phyloP scores from a whole-genome alignment of 2,888 invertebrate genomes.

The Lysandra bellargus region DNA sequence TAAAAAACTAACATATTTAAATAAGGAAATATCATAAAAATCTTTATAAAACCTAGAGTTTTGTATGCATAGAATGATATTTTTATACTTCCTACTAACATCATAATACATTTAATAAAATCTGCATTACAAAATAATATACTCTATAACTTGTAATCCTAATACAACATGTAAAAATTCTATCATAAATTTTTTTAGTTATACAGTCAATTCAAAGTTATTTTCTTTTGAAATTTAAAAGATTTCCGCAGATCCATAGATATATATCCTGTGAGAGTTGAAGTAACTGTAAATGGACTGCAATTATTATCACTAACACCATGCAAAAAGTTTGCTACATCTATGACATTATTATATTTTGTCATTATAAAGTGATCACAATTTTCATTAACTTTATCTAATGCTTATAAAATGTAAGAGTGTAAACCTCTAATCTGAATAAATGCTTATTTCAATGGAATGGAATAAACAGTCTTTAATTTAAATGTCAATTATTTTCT shows the following conservation, averaged over 20 bases:
- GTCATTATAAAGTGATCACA: background rate
- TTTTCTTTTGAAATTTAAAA: background rate
- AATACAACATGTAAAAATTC: background rate
- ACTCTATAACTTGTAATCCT: background rate
- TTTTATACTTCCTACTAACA: background rate
- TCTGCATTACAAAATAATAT: background rate
- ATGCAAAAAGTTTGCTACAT: background rate
- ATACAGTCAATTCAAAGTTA: background rate
- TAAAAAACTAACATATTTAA: background rate
- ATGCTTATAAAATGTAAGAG: background rate
- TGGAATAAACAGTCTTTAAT: slow-evolving; percentile 12
- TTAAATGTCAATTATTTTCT: background rate
- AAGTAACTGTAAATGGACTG: background rate
- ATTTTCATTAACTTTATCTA: background rate
- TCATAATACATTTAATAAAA: background rate
- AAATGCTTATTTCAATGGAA: slow-evolving; percentile 19
- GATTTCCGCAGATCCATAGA: too few relatives aligned
- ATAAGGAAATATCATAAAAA: background rate
- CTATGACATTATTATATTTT: background rate
- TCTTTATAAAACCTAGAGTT: background rate
- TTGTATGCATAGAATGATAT: background rate
- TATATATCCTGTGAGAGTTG: background rate
- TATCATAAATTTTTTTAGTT: background rate
- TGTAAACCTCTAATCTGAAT: background rate
- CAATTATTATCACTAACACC: background rate